Evolutionary conservation across 1,140 invertebrate genomes (phyloP).

Genomic region (Dreissena polymorpha): DNA sequence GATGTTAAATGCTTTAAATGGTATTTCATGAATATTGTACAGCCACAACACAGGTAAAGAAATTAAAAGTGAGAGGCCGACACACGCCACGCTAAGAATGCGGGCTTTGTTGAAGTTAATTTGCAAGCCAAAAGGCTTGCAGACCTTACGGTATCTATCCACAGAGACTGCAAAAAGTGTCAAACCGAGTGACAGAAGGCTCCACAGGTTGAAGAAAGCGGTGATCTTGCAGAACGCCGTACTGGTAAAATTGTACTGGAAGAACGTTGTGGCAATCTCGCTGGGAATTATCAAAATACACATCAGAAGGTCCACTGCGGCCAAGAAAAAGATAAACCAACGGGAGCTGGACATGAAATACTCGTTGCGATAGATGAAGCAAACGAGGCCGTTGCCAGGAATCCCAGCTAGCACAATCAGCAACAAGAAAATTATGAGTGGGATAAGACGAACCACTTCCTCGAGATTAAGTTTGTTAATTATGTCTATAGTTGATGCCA

Average conservation of each 20-base stretch:
- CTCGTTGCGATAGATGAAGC: slow-evolving; percentile 50
- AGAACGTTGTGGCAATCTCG: slow-evolving; percentile 31
- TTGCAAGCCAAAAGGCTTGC: slow-evolving; percentile 45
- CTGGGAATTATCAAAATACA: slow-evolving; percentile 32
- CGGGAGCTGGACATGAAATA: slow-evolving; percentile 39
- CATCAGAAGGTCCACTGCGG: slow-evolving; percentile 37
- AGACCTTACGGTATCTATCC: slow-evolving; percentile 50
- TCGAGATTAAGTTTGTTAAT: slow-evolving; percentile 36
- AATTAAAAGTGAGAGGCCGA: neutral
- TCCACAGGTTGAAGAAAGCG: slow-evolving; percentile 31
- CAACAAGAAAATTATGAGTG: slow-evolving; percentile 29
- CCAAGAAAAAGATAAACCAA: slow-evolving; percentile 49
- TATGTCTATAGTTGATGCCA: neutral
- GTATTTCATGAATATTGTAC: slow-evolving; percentile 25
- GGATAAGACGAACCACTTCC: slow-evolving; percentile 30
- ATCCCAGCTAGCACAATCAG: slow-evolving; percentile 37
- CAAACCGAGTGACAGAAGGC: slow-evolving; percentile 22
- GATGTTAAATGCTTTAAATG: neutral
- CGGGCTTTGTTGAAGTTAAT: slow-evolving; percentile 46
- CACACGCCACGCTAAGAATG: slow-evolving; percentile 8
- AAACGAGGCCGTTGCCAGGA: slow-evolving; percentile 52
- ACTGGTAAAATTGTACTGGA: slow-evolving; percentile 35
- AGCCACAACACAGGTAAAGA: slow-evolving; percentile 31
- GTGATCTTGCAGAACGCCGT: slow-evolving; percentile 20
- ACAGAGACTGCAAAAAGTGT: slow-evolving; percentile 28